Base-by-base conservation (phyloP, 2,113 vertebrate genomes). In the Cathartes aura region DNA sequence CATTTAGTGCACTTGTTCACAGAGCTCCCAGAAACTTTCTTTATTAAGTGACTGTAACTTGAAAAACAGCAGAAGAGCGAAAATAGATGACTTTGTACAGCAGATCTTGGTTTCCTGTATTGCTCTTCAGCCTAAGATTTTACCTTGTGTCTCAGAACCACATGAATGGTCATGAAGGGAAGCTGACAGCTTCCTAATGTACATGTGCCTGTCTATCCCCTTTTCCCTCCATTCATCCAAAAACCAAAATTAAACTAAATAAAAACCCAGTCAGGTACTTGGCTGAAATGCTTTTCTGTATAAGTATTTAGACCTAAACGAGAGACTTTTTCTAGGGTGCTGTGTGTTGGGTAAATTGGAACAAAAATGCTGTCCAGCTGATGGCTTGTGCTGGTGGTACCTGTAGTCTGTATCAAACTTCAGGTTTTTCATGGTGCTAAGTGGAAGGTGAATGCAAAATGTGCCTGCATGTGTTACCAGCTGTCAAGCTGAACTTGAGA, bases 31-130 rank as follows among this genome's bases (percentile, higher is more conserved):
- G 59, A 75, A 59, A 71, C 68, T 60, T 95, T 96, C 72, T 89
- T 86, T 95, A 93, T 96, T 88, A 95, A 97, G 38, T 48, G 73
- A 63, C 85, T 83, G 75, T 67, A 88, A 89, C 82, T 97, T 93
- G 72, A 96, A 82, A 92, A 93, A 89, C 90, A 95, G 76, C 64
- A 95, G 82, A 73, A 30, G 29, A 85, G 59, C 63, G 92, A 78
- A 42, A 48, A 83, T 87, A 96, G 89, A 96, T 89, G 9, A 94
- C 90, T 97, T 95, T 52, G 72, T 79, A 76, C 90, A 78, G 70
- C 60, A 87, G 82, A 76, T 89, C 88, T 93, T 92, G 91, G 53
- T 58, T 36, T 93, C 75, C 71, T 91, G 8, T 95, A 85, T 97
- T 96, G 79, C 42, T 81, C 43, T 63, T 83, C 45, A 58, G 71